Percentiles rank a stretch among this genome's conserved stretches.
Evolutionary conservation across 2,113 vertebrate species (phyloP).

Genomic region (Neogale vison): DNA sequence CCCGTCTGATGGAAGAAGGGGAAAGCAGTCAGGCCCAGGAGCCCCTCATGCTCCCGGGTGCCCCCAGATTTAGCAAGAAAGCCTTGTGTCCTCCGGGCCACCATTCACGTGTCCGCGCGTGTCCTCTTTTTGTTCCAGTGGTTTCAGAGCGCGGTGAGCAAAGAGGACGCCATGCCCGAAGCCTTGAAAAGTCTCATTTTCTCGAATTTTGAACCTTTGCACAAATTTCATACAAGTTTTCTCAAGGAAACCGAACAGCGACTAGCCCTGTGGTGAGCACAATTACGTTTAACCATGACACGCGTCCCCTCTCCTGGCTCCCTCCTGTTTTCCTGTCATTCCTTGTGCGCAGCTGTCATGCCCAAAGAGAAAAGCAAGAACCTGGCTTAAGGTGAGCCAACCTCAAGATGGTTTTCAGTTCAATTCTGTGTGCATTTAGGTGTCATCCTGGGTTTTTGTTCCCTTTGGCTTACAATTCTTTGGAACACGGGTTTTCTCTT

Average conservation of each 20-base stretch:
- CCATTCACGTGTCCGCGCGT: neutral
- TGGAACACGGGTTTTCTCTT: neutral
- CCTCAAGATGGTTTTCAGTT: neutral
- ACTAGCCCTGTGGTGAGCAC: constrained; percentile 94
- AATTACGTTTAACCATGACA: rapidly evolving
- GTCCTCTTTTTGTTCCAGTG: constrained; percentile 84
- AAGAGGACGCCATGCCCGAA: constrained; percentile 93
- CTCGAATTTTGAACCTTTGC: constrained; percentile 95
- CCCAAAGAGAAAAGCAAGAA: neutral
- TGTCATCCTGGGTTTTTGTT: too few species aligned
- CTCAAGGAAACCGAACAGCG: constrained; percentile 98
- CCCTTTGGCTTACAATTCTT: neutral
- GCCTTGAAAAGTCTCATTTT: constrained; percentile 91
- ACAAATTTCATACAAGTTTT: constrained; percentile 96
- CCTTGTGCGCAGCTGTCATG: too few species aligned
- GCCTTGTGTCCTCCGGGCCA: rapidly evolving
- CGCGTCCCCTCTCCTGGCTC: neutral
- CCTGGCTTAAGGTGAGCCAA: neutral
- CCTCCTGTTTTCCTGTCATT: neutral
- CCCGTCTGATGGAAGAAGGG: rapidly evolving
- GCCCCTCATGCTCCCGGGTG: neutral
- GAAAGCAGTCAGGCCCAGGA: neutral
- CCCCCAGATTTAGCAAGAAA: neutral
- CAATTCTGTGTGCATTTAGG: neutral
- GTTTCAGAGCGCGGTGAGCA: constrained; percentile 91